phyloP scores from a whole-genome alignment of 2,113 vertebrate genomes.

The Kryptolebias marmoratus region DNA sequence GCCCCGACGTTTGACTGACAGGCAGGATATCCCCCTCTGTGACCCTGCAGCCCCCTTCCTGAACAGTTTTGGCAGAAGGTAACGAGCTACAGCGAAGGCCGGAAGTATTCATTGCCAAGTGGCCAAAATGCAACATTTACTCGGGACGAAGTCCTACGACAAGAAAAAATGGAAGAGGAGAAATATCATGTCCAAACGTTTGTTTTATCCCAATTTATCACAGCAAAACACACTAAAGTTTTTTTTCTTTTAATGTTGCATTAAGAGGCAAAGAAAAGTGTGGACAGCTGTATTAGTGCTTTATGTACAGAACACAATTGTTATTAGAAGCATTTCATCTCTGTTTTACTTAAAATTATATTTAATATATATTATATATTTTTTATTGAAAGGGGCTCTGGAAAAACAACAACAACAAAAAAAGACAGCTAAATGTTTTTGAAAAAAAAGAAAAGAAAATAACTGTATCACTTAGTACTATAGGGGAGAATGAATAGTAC shows the following conservation, averaged over 20 bases:
- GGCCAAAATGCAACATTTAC: slow-evolving; percentile 44
- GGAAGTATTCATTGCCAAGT: slow-evolving; percentile 53
- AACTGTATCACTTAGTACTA: background rate
- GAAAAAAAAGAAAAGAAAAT: background rate
- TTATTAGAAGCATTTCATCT: no score
- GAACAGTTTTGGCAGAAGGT: slow-evolving; percentile 56
- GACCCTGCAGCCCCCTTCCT: slow-evolving; percentile 59
- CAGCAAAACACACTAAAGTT: background rate
- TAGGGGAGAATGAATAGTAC: no score
- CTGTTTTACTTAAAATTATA: no score
- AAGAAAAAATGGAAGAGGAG: slow-evolving; percentile 30
- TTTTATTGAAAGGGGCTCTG: no score
- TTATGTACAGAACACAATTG: no score
- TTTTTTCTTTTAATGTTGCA: background rate
- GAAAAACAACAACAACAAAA: no score
- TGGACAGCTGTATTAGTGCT: no score
- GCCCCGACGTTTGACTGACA: slow-evolving; percentile 75
- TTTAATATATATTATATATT: no score
- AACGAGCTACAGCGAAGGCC: slow-evolving; percentile 56
- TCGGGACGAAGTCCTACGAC: slow-evolving; percentile 46
- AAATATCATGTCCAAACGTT: background rate
- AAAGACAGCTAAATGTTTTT: no score
- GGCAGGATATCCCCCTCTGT: slow-evolving; percentile 71
- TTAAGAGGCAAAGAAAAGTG: background rate
- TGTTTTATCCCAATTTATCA: slow-evolving; percentile 1